A percentile compares a stretch with the other conserved stretches of the same genome.
These are phyloP conservation scores for Phortica magna DNA, from an alignment of 2,888 invertebrate species.

Conservation along the genomic window DNA sequence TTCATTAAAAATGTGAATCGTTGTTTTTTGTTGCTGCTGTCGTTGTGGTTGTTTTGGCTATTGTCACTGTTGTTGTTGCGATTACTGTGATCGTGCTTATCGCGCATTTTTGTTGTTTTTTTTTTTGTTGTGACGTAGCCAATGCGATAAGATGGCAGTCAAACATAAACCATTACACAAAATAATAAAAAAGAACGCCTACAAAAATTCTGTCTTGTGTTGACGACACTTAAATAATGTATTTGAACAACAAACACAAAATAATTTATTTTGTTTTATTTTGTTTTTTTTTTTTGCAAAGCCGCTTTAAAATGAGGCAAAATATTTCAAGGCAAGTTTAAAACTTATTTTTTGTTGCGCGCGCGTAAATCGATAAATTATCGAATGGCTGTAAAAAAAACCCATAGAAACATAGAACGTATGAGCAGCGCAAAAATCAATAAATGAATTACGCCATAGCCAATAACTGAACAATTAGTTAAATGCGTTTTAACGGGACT, in stretches of 20 bases:
- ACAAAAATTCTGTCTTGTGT: background rate
- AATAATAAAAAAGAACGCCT: background rate
- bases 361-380: constrained; percentile 17
- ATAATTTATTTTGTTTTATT: constrained; percentile 1
- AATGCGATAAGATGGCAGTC: background rate
- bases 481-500: background rate
- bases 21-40: background rate
- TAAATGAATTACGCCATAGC: background rate
- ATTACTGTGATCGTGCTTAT: background rate
- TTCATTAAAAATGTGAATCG: background rate
- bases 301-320: background rate
- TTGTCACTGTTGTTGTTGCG: background rate
- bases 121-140: background rate
- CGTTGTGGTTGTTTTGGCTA: background rate
- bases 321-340: constrained; percentile 15
- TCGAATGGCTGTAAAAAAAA: background rate
- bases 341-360: background rate
- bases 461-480: constrained; percentile 6
- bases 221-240: too few species aligned
- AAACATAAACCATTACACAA: background rate
- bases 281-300: too few species aligned
- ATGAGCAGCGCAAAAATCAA: background rate
- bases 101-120: background rate
- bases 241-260: background rate
- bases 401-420: too few species aligned